Base-by-base conservation (phyloP, 37 sponge, comb jelly and placozoan genomes). In the Spongia lamella region DNA sequence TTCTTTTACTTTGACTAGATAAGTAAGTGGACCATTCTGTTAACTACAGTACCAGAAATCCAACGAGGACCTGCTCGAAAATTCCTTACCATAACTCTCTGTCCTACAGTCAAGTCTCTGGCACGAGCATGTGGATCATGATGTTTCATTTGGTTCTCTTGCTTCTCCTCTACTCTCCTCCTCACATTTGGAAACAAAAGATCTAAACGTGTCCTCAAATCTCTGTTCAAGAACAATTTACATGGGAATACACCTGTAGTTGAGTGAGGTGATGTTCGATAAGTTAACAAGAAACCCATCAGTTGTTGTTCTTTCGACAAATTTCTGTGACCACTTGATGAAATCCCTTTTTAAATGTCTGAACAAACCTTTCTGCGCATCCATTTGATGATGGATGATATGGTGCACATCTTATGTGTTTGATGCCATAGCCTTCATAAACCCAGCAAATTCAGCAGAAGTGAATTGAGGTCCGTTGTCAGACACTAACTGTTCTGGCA, bases 381-480 rank as follows among this genome's bases (percentile, higher is more conserved):
- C 77, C 77, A 35, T 76, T 76, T 5, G 77, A 76, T 5, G 62
- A 58, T 5, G 77, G 77, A 47, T 58, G 60, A 47, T 76, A 38
- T 63, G 77, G 77, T 3, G 63, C 43, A 11, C 63, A 59, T 3
- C 39, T 64, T 38, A 39, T 63, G 39, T 76, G 77, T 38, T 49
- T 33, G 17, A 76, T 60, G 29, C 58, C 58, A 56, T 76, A 61
- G 43, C 36, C 40, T 25, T 57, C 0, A 58, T 36, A 39, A 80
- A 80, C 2, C 37, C 29, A 17, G 59, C 51, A 32, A 80, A 70
- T 49, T 80, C 81, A 29, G 31, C 31, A 1, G 72, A 70, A 2
- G 71, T 53, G 35, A 79, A 79, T 7, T 38, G 56, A 5, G 68
- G 61, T 1, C 68, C 56, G 25, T 79, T 79, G 43, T 79, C 69